phyloP scores from a whole-genome alignment of 2,113 vertebrate species.

The Gavialis gangeticus region DNA sequence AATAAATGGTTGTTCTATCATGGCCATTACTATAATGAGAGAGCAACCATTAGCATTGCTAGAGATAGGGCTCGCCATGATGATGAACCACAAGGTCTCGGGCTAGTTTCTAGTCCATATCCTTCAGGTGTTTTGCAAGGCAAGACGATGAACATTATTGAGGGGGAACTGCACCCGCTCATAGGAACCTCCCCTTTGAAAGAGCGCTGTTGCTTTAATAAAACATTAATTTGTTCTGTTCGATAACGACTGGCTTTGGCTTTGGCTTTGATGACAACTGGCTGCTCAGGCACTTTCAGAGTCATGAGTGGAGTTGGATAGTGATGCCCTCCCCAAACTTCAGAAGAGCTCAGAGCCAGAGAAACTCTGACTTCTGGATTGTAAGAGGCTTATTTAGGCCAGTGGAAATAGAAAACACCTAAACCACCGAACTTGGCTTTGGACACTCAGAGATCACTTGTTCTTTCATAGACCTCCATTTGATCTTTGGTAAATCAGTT shows the following conservation, averaged over 20 bases:
- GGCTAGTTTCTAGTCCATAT: neutral
- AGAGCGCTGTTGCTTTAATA: neutral
- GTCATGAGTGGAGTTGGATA: neutral
- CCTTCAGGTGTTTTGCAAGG: neutral
- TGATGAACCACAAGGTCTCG: accelerated
- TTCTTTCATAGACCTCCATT: neutral
- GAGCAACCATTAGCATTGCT: neutral
- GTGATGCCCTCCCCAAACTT: neutral
- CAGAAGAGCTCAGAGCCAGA: neutral
- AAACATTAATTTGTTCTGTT: neutral
- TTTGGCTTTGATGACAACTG: accelerated
- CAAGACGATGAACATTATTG: neutral
- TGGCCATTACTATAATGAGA: neutral
- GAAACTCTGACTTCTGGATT: neutral
- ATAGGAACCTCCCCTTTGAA: accelerated
- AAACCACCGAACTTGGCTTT: neutral
- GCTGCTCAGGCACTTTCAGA: neutral
- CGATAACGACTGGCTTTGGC: accelerated
- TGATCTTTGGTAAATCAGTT: neutral
- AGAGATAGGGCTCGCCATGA: neutral
- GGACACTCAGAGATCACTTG: neutral
- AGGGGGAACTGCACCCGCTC: neutral
- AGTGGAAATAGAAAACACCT: neutral
- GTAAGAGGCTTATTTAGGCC: neutral
- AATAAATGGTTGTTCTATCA: accelerated